Base-by-base conservation (phyloP, 2,113 vertebrate species). In the Scomber scombrus region DNA sequence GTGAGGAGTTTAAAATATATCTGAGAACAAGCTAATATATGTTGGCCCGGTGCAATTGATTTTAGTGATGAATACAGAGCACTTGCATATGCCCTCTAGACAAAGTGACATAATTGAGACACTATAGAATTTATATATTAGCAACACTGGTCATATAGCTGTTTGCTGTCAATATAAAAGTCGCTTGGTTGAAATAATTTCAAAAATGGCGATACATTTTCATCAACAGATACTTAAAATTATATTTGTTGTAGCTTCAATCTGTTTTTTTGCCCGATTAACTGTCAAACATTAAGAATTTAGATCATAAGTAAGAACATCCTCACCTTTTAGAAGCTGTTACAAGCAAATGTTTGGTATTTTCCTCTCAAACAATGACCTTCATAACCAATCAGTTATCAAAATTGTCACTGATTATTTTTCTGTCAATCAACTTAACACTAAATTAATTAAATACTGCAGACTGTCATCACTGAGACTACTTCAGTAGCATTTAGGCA, bases 1-100 rank as follows among this genome's bases (percentile, higher is more conserved):
- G 52, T 85, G 82, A 89, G 40, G 71, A 82, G 76, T 81, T 87
- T 89, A 63, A 82, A 81, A 73, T 82, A 50, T 49, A 69, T 16
- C 21, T 19, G 43, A 73, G 56, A 80, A 31, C 19, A 52, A 57
- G 67, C n/a, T 57, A 43, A 62, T 71, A 52, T 26, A 49, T 26
- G 63, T 77, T 75, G 23, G 16, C 45, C 18, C 21, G 31, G 64
- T 72, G 61, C 40, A 29, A 55, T 68, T 56, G 76, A 46, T 65
- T 74, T 34, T 51, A 64, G n/a, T 34, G 63, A 23, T 63, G 61
- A 71, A 56, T 80, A 54, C 40, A 12, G 5, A 40, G 34, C 46
- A 43, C 46, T 40, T 50, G n/a, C 47, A 46, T 49, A 43, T 64
- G 34, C 43, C 16, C 51, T 40, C 11, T 23, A 15, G 66, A 52